Evolutionary conservation across 1,140 invertebrate species (phyloP).

Genomic region (Sarcophaga peregrina): DNA sequence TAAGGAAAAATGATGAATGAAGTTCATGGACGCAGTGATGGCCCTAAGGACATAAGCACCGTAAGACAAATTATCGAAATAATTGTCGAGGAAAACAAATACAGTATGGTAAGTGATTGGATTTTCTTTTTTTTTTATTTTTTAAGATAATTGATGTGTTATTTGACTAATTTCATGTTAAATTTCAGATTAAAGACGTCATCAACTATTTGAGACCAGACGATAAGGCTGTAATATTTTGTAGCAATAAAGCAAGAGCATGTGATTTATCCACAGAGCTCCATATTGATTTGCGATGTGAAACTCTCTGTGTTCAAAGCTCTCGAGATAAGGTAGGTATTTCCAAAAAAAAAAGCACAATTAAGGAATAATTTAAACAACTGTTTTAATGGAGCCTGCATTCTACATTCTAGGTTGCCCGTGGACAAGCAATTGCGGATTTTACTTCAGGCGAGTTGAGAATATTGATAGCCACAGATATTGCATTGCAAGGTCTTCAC

Average conservation of each 20-base stretch:
- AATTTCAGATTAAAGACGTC: conserved; percentile 67
- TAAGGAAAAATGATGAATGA: too few species aligned
- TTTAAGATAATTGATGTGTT: background rate
- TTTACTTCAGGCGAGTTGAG: conserved; percentile 79
- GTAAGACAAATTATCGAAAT: conserved; percentile 83
- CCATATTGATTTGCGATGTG: conserved; percentile 72
- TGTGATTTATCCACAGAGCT: conserved; percentile 86
- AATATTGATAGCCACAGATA: conserved; percentile 91
- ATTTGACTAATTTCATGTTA: conserved; percentile 48
- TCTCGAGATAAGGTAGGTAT: conserved; percentile 84
- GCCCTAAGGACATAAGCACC: conserved; percentile 56
- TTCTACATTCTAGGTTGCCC: conserved; percentile 68
- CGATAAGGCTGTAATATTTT: conserved; percentile 90
- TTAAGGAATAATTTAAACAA: too few species aligned
- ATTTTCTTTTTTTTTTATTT: conserved; percentile 52
- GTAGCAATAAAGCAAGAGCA: conserved; percentile 83
- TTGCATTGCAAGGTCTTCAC: conserved; percentile 91
- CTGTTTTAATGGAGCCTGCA: too few species aligned
- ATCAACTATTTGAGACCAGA: conserved; percentile 70
- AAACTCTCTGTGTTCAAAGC: conserved; percentile 82
- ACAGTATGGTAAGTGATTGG: conserved; percentile 67
- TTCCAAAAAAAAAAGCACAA: too few species aligned
- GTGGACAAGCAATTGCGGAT: conserved; percentile 86
- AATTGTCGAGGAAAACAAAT: conserved; percentile 81
- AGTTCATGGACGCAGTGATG: too few species aligned